phyloP scores from a whole-genome alignment of 2,113 vertebrate species.

The Nycticorax nycticorax region DNA sequence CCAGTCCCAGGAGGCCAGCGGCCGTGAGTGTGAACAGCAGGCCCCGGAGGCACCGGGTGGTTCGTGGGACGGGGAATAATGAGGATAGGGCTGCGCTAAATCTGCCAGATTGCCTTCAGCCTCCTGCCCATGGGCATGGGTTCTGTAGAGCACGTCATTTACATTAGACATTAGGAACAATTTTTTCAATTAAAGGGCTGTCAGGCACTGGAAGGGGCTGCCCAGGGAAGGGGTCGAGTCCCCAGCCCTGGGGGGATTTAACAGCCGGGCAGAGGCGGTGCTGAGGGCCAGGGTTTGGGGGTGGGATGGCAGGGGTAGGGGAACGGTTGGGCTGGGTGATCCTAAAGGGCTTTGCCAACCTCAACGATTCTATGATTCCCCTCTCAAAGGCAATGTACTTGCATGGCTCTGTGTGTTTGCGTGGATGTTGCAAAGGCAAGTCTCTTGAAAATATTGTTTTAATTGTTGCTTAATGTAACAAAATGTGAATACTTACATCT shows the following conservation, averaged over 20 bases:
- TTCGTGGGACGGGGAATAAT: neutral
- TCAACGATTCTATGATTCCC: neutral
- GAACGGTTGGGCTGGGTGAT: no score
- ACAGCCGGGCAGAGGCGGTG: no score
- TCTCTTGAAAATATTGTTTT: neutral
- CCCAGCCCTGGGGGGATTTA: no score
- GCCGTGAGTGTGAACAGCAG: neutral
- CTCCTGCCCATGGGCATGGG: neutral
- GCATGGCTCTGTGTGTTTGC: neutral
- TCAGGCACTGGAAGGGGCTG: no score
- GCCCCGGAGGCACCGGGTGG: neutral
- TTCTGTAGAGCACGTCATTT: neutral
- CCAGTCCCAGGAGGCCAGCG: neutral
- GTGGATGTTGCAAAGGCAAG: neutral
- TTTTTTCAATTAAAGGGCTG: no score
- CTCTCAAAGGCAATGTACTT: neutral
- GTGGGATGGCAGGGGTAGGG: no score
- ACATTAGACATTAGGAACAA: no score
- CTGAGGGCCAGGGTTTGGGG: no score
- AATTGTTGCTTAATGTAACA: neutral
- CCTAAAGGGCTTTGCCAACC: no score
- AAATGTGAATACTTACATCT: neutral
- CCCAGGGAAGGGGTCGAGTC: no score
- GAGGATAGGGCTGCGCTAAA: neutral
- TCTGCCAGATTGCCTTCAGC: neutral